phyloP scores from a whole-genome alignment of 1,140 invertebrate genomes.

The Episyrphus balteatus region DNA sequence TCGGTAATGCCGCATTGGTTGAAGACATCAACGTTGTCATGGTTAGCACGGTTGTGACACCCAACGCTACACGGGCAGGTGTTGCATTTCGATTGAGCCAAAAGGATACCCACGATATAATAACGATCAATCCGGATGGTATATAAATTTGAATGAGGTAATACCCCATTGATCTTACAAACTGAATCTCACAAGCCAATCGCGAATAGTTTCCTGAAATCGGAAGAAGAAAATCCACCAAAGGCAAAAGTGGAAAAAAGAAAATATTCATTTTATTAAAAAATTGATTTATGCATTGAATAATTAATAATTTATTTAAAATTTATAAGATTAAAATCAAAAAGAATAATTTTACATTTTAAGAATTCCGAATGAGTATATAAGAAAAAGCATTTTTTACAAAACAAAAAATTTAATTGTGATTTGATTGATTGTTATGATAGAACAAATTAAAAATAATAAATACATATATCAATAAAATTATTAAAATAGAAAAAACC shows the following conservation, averaged over 20 bases:
- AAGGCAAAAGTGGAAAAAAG: neutral
- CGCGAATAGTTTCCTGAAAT: conserved; percentile 90
- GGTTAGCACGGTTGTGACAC: conserved; percentile 94
- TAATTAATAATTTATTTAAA: neutral
- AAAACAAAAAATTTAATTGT: neutral
- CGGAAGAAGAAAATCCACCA: neutral
- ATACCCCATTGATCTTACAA: conserved; percentile 96
- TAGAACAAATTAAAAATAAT: no score
- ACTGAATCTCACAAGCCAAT: conserved; percentile 93
- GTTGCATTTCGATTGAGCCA: conserved; percentile 89
- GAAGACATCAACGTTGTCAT: conserved; percentile 99
- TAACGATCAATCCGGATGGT: conserved; percentile 95
- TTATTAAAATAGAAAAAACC: no score
- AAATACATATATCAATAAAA: neutral
- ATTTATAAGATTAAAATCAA: neutral
- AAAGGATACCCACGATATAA: conserved; percentile 97
- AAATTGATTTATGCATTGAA: neutral
- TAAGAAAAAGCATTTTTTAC: neutral
- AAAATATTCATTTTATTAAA: neutral
- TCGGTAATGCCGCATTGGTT: conserved; percentile 93
- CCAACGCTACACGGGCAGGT: conserved; percentile 89
- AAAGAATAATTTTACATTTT: neutral
- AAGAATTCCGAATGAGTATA: neutral
- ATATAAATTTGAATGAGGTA: conserved; percentile 99
- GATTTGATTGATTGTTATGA: no score